A percentile compares a stretch with the other conserved stretches of the same genome.
phyloP scores from a whole-genome alignment of 1,140 invertebrate genomes.

The Ips typographus region DNA sequence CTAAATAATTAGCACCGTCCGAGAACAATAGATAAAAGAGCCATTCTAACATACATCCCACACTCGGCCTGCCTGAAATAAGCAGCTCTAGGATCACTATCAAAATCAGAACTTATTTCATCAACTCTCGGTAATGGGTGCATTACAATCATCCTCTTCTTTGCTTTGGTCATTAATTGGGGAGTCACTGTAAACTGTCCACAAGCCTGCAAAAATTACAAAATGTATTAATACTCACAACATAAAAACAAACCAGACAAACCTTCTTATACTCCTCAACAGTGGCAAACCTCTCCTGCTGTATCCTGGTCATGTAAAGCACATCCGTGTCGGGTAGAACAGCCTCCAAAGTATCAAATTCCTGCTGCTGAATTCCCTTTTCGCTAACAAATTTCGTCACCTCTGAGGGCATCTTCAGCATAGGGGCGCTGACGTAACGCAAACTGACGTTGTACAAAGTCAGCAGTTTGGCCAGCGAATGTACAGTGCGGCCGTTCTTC shows the following conservation, averaged over 20 bases:
- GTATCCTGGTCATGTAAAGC: conserved; percentile 97
- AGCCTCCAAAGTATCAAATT: conserved; percentile 73
- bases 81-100: conserved; percentile 93
- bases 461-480: conserved; percentile 90
- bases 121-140: conserved; percentile 94
- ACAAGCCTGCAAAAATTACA: conserved; percentile 63
- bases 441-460: conserved; percentile 89
- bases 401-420: conserved; percentile 87
- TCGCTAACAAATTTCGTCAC: conserved; percentile 76
- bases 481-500: conserved; percentile 96
- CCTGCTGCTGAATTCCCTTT: conserved; percentile 79
- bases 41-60: conserved; percentile 98
- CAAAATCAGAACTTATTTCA: conserved; percentile 94
- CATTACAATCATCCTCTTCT: conserved; percentile 93
- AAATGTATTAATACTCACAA: conserved; percentile 3
- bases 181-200: conserved; percentile 90
- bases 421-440: conserved; percentile 84
- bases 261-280: conserved; percentile 87
- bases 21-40: conserved; percentile 88
- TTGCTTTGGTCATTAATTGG: conserved; percentile 92
- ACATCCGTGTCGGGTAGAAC: conserved; percentile 93
- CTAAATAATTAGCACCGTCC: conserved; percentile 52
- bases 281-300: conserved; percentile 86
- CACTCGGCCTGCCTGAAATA: conserved; percentile 98
- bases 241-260: conserved; percentile 28